phyloP scores from a whole-genome alignment of 2,113 vertebrate species.

The Colinus virginianus region DNA sequence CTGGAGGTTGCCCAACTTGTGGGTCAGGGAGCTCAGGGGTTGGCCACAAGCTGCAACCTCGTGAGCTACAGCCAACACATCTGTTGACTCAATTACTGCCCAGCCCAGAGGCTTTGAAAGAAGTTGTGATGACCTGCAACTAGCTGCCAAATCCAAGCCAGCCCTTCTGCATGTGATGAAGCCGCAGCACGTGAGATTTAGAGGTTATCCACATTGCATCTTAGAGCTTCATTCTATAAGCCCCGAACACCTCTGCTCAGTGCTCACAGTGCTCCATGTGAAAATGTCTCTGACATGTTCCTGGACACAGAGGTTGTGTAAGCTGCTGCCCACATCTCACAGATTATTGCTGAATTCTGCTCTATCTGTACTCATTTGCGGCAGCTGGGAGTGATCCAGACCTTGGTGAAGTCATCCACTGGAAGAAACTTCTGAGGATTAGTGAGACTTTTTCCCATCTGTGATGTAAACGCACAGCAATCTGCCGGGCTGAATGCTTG shows the following conservation, averaged over 20 bases:
- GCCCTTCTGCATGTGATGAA: background rate
- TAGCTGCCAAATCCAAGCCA: background rate
- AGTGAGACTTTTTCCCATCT: slow-evolving; percentile 37
- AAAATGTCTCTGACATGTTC: background rate
- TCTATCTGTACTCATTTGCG: background rate
- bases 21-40: background rate
- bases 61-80: background rate
- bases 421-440: slow-evolving; percentile 31
- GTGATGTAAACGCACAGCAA: slow-evolving; percentile 47
- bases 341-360: background rate
- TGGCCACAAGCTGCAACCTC: background rate
- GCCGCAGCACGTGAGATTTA: background rate
- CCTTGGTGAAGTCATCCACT: slow-evolving; percentile 34
- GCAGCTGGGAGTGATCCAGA: background rate
- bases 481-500: background rate
- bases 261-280: background rate
- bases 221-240: background rate
- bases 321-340: background rate
- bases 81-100: background rate
- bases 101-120: background rate
- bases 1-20: background rate
- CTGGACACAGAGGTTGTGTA: background rate
- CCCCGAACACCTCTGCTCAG: background rate
- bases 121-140: background rate
- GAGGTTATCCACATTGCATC: background rate